These are phyloP conservation scores for Schizopygopsis pylzovi DNA, from an alignment of 2,797 vertebrate genomes.

Conservation along the genomic window DNA sequence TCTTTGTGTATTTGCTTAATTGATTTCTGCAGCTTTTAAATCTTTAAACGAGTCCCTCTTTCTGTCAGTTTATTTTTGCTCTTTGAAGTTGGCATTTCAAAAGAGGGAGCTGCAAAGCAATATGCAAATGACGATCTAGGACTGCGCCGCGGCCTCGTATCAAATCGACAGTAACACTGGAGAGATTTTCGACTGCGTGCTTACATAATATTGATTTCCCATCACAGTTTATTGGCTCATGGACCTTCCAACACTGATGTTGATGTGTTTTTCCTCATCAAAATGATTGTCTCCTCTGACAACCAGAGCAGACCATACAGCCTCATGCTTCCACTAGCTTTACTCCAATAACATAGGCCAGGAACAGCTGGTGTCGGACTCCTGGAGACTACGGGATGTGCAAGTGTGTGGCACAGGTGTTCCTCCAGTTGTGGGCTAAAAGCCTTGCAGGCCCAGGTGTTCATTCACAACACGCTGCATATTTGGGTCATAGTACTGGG, in stretches of 20 bases:
- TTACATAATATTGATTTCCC: constrained; percentile 66
- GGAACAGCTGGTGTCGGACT: constrained; percentile 43
- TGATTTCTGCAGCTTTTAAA: constrained; percentile 69
- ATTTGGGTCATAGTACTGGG: constrained; percentile 52
- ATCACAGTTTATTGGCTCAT: constrained; percentile 33
- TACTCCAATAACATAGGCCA: constrained; percentile 18
- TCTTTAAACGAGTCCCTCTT: constrained; percentile 65
- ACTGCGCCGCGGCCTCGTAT: constrained; percentile 32
- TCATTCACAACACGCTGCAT: constrained; percentile 54
- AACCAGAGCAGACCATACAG: background rate
- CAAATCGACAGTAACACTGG: constrained; percentile 62
- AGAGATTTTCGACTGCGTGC: constrained; percentile 38
- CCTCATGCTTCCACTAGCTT: constrained; percentile 6
- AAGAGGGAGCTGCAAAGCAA: constrained; percentile 56
- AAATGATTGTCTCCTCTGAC: constrained; percentile 14
- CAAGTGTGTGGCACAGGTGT: constrained; percentile 57
- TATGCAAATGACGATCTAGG: constrained; percentile 65
- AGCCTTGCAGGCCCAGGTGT: constrained; percentile 61
- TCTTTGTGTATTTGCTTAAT: constrained; percentile 67
- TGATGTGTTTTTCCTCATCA: constrained; percentile 40
- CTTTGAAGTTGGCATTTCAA: constrained; percentile 68
- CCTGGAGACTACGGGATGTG: constrained; percentile 6
- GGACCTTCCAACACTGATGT: constrained; percentile 49
- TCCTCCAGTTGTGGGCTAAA: constrained; percentile 51
- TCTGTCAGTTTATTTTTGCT: constrained; percentile 62